Conservation (phyloP, 2,113 vertebrate genomes). For the Grantiella picta region DNA sequence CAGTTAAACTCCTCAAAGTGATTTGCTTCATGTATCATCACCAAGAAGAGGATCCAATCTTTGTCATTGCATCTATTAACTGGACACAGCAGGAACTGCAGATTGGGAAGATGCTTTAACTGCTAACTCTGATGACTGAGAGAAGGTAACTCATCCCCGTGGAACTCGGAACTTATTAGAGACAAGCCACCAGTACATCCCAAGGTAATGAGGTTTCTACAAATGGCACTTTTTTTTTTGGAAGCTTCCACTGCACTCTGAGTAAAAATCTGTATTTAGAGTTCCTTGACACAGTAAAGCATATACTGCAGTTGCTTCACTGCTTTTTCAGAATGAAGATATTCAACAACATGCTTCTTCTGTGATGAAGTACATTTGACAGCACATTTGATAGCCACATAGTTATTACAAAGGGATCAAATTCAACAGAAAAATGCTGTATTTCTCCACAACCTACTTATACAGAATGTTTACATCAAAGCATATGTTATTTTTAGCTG, state of each 20-base stretch:
- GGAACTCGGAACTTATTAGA: neutral
- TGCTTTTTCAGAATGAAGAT: neutral
- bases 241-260: neutral
- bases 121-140: neutral
- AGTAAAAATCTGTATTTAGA: neutral
- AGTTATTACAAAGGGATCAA: neutral
- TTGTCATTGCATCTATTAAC: neutral
- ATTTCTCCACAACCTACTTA: neutral
- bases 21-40: neutral
- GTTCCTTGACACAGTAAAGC: neutral
- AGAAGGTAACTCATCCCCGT: neutral
- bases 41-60: neutral
- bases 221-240: neutral
- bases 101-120: neutral
- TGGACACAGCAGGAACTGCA: neutral
- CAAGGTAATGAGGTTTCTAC: neutral
- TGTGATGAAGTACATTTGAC: neutral
- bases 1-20: neutral
- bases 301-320: neutral
- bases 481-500: neutral
- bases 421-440: neutral
- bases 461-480: neutral
- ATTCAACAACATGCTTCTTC: rapidly evolving
- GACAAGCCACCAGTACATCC: neutral
- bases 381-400: neutral